A percentile compares a stretch with the other conserved stretches of the same genome.
phyloP scores from a whole-genome alignment of 2,797 vertebrate species.

The Crocidura indochinensis region DNA sequence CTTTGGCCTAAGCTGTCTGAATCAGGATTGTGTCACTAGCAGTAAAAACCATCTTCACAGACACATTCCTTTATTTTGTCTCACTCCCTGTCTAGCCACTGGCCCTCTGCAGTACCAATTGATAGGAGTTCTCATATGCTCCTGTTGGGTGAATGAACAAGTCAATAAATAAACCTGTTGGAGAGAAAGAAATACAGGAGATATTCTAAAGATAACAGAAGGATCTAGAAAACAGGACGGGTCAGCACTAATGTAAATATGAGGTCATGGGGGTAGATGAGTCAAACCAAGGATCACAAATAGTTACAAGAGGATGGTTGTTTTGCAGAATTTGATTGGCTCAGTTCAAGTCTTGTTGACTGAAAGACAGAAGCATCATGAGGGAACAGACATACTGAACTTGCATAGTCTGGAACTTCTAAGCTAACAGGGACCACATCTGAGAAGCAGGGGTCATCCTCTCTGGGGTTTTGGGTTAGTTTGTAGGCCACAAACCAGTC shows the following conservation, averaged over 20 bases:
- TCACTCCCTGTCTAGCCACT: slow-evolving; percentile 24
- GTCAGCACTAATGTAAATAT: slow-evolving; percentile 13
- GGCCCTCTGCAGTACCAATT: neutral
- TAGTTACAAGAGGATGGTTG: slow-evolving; percentile 9
- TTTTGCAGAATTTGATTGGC: slow-evolving; percentile 35
- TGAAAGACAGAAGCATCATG: neutral
- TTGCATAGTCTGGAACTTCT: slow-evolving; percentile 21
- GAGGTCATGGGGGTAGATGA: slow-evolving; percentile 45
- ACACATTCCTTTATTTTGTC: slow-evolving; percentile 66
- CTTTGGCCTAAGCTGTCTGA: slow-evolving; percentile 44
- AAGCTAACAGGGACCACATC: neutral
- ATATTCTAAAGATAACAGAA: slow-evolving; percentile 26
- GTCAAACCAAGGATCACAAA: slow-evolving; percentile 23
- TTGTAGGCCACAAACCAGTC: neutral
- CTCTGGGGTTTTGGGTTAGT: neutral
- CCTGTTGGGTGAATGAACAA: slow-evolving; percentile 6
- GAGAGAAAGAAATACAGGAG: slow-evolving; percentile 43
- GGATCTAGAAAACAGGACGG: slow-evolving; percentile 15
- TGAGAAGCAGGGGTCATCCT: neutral
- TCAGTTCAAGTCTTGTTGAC: neutral
- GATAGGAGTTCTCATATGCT: neutral
- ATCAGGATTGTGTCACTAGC: slow-evolving; percentile 62
- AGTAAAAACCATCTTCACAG: slow-evolving; percentile 52
- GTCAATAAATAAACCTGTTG: slow-evolving; percentile 54
- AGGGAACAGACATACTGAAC: neutral